Conservation (phyloP, 2,797 vertebrate genomes). For the Lepus oiostolus region DNA sequence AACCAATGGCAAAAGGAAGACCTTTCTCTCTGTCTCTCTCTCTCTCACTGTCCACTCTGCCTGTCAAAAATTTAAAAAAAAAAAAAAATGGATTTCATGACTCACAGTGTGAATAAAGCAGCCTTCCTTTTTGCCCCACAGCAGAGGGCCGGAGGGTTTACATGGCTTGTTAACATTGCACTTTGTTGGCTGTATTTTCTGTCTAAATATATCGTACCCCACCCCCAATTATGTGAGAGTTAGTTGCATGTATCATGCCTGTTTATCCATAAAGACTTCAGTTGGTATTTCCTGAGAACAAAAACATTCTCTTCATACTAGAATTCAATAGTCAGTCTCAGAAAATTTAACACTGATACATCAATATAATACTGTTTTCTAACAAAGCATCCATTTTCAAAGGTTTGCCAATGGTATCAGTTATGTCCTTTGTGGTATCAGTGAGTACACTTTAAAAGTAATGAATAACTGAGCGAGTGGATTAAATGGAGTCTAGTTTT, state of each 20-base stretch:
- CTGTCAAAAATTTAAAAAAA: no score
- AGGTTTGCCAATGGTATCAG: not conserved
- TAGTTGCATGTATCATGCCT: not conserved
- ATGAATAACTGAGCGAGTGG: not conserved
- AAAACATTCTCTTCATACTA: not conserved
- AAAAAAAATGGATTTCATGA: not conserved
- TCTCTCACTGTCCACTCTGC: no score
- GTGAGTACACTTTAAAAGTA: not conserved
- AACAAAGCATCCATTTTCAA: not conserved
- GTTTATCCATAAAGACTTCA: constrained; percentile 20
- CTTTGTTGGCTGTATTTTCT: not conserved
- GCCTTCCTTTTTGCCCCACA: not conserved
- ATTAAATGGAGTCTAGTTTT: not conserved
- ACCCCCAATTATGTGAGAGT: not conserved
- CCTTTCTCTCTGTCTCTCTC: no score
- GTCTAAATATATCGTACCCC: not conserved
- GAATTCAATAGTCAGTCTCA: not conserved
- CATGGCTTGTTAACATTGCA: not conserved
- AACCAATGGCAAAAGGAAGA: no score
- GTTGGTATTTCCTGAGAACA: not conserved
- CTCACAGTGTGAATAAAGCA: not conserved
- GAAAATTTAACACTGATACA: not conserved
- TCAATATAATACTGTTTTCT: not conserved
- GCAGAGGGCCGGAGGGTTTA: not conserved
- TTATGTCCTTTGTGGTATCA: not conserved